A percentile compares a stretch with the other conserved stretches of the same genome.
Evolutionary conservation across 2,888 invertebrate genomes (phyloP).

Genomic region (Drosophila falleni): DNA sequence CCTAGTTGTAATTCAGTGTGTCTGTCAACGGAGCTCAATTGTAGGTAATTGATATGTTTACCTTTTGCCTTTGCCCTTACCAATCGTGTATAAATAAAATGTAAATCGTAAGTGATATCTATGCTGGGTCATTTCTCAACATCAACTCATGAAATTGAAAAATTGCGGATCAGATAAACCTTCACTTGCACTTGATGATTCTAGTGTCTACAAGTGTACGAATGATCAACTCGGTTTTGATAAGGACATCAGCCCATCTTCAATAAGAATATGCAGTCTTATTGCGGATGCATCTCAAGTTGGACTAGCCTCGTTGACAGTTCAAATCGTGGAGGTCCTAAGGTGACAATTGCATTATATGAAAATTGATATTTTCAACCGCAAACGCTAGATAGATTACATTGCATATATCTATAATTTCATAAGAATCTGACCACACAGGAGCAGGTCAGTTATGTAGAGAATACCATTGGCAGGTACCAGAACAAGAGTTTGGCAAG

Average conservation of each 20-base stretch:
- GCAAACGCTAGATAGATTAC: slow-evolving; percentile 41
- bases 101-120: slow-evolving; percentile 74
- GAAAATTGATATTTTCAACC: slow-evolving; percentile 74
- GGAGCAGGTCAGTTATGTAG: slow-evolving; percentile 11
- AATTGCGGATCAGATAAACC: slow-evolving; percentile 75
- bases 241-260: slow-evolving; percentile 26
- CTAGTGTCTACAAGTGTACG: slow-evolving; percentile 22
- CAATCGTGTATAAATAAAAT: slow-evolving; percentile 65
- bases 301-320: slow-evolving; percentile 59
- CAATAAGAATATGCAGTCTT: slow-evolving; percentile 27
- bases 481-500: slow-evolving; percentile 20
- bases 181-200: slow-evolving; percentile 25
- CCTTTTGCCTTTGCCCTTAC: slow-evolving; percentile 38
- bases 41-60: slow-evolving; percentile 80
- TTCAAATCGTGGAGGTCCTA: slow-evolving; percentile 41
- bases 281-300: slow-evolving; percentile 4
- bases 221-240: slow-evolving; percentile 8
- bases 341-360: slow-evolving; percentile 75
- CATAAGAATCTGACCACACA: slow-evolving; percentile 64
- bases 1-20: slow-evolving; percentile 29
- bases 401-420: slow-evolving; percentile 24
- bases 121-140: slow-evolving; percentile 71
- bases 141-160: slow-evolving; percentile 76
- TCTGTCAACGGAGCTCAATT: slow-evolving; percentile 74
- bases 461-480: slow-evolving; percentile 33